These are phyloP conservation scores for Caradrina kadenii DNA, from an alignment of 2,888 invertebrate species.

Conservation along the genomic window DNA sequence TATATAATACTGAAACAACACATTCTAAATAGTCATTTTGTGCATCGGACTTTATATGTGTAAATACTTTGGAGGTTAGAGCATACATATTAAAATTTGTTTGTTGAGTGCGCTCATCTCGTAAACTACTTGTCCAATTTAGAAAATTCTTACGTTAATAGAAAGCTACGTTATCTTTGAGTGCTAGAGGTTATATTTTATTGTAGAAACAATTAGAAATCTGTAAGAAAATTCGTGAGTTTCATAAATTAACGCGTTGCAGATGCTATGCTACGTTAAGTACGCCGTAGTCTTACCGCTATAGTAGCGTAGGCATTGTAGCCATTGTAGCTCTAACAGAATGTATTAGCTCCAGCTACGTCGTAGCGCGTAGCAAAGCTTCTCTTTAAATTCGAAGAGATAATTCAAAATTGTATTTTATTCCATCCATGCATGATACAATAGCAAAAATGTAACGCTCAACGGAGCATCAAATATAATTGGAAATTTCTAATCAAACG, in stretches of 20 bases:
- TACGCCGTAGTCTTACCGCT: neutral
- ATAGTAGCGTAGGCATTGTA: constrained; percentile 1
- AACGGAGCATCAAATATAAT: constrained; percentile 10
- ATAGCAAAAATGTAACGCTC: neutral
- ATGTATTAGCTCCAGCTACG: neutral
- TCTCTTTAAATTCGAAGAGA: no score
- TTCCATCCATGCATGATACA: neutral
- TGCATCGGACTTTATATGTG: no score
- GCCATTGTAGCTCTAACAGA: neutral
- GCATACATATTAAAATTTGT: no score
- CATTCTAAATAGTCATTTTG: no score
- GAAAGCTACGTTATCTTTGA: no score
- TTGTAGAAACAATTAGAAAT: no score
- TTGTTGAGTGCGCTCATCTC: no score
- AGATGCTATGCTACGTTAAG: neutral
- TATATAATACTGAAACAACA: no score
- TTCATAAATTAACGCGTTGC: neutral
- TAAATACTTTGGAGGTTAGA: no score
- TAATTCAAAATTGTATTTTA: neutral
- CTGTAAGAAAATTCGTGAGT: neutral
- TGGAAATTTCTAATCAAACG: neutral
- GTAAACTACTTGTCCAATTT: no score
- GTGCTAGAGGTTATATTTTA: no score
- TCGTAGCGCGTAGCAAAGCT: neutral
- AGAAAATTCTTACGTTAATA: no score